A percentile compares a stretch with the other conserved stretches of the same genome.
Conservation (phyloP, 1,140 invertebrate species). For the Lineus longissimus region DNA sequence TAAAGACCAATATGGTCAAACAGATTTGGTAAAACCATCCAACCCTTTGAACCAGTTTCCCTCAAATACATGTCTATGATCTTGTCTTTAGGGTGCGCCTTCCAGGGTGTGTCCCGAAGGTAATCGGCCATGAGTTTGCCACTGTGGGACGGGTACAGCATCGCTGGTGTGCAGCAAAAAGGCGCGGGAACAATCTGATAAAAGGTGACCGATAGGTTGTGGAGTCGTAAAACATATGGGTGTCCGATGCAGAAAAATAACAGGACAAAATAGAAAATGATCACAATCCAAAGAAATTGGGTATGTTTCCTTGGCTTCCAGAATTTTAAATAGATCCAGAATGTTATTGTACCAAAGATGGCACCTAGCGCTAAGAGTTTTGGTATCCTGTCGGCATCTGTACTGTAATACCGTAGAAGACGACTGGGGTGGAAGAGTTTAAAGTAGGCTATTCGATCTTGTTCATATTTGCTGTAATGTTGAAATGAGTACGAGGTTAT, state of each 20-base stretch:
- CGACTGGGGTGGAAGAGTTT: conserved; percentile 39
- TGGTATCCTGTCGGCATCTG: conserved; percentile 29
- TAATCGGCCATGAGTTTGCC: conserved; percentile 22
- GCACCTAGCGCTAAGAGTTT: conserved; percentile 27
- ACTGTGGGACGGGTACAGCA: conserved; percentile 30
- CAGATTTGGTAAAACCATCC: conserved; percentile 33
- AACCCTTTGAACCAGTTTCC: conserved; percentile 14
- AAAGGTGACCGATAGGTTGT: conserved; percentile 26
- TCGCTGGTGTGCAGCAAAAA: conserved; percentile 38
- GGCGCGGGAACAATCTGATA: conserved; percentile 33
- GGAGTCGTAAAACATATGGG: conserved; percentile 27
- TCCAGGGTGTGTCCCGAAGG: conserved; percentile 21
- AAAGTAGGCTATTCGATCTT: conserved; percentile 22
- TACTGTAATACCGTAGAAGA: conserved; percentile 31
- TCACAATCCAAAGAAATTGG: conserved; percentile 20
- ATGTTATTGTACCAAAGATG: conserved; percentile 20
- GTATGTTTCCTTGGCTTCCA: neutral
- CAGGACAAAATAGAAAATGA: conserved; percentile 23
- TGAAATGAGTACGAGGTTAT: conserved; percentile 13
- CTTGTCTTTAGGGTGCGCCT: conserved; percentile 29
- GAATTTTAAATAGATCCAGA: conserved; percentile 13
- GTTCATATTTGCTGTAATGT: neutral
- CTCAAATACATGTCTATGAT: conserved; percentile 28
- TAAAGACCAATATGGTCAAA: conserved; percentile 39
- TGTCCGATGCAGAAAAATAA: conserved; percentile 28